Evolutionary conservation across 2,797 vertebrate species (phyloP).

Genomic region (Alcedo quadribrachys): DNA sequence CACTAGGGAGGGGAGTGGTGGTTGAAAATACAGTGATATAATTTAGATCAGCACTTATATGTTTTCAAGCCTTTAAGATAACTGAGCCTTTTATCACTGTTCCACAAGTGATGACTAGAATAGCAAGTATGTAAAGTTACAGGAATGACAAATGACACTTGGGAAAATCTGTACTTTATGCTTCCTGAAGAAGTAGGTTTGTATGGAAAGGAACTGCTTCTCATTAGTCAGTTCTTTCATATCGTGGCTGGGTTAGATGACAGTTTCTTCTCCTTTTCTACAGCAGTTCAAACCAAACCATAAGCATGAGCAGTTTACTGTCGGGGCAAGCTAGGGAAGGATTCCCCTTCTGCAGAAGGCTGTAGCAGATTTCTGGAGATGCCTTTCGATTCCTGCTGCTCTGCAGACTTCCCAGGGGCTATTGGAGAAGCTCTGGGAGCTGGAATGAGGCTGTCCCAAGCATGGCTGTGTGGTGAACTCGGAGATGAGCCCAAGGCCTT

Average conservation of each 20-base stretch:
- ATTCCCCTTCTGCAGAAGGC: background rate
- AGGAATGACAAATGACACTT: background rate
- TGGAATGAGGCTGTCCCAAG: background rate
- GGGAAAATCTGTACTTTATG: background rate
- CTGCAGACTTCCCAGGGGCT: background rate
- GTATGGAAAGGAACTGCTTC: background rate
- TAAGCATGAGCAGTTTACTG: background rate
- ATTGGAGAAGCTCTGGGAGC: background rate
- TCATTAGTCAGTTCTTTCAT: background rate
- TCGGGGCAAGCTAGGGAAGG: background rate
- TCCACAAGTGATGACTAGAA: background rate
- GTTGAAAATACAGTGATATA: background rate
- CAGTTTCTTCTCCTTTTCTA: background rate
- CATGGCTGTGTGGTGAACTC: accelerated
- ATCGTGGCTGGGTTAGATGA: background rate
- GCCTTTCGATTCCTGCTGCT: background rate
- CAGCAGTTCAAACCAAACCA: background rate
- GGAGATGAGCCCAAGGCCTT: background rate
- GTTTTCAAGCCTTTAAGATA: background rate
- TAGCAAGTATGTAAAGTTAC: background rate
- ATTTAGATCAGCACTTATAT: background rate
- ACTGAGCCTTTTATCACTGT: background rate
- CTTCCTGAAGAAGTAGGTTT: background rate
- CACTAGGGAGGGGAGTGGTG: too few species aligned
- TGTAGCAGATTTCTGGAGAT: background rate